Conservation (phyloP, 2,113 vertebrate species). For the Tonatia bakeri region DNA sequence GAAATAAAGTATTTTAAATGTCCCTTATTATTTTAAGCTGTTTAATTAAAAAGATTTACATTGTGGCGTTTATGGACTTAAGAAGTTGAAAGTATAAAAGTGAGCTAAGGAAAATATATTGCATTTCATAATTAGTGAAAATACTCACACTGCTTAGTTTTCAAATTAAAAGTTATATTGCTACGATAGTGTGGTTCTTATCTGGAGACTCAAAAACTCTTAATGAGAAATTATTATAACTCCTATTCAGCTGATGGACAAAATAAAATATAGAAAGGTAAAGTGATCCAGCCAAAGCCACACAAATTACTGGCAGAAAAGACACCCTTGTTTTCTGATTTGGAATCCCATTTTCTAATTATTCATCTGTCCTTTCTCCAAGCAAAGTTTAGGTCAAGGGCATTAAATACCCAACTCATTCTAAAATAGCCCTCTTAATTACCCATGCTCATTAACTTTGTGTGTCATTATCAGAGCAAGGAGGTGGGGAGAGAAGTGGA, state of each 20-base stretch:
- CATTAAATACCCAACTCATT: conserved; percentile 55
- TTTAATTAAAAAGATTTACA: background rate
- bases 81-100: background rate
- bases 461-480: conserved; percentile 55
- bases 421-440: conserved; percentile 62
- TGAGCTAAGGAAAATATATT: background rate
- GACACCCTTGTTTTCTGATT: conserved; percentile 1
- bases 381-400: conserved; percentile 65
- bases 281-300: conserved; percentile 13
- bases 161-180: conserved; percentile 31
- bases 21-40: background rate
- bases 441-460: conserved; percentile 64
- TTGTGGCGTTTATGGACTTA: conserved; percentile 4
- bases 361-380: conserved; percentile 39
- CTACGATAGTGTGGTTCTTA: background rate
- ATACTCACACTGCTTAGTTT: background rate
- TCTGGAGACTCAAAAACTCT: background rate
- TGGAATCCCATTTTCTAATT: conserved; percentile 49
- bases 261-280: conserved; percentile 19
- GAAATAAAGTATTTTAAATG: background rate
- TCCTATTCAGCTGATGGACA: background rate
- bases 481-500: background rate
- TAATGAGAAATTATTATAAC: background rate
- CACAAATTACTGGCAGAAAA: conserved; percentile 38
- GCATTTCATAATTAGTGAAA: conserved; percentile 29